phyloP scores from a whole-genome alignment of 2,113 vertebrate species.

The Bombycilla garrulus region DNA sequence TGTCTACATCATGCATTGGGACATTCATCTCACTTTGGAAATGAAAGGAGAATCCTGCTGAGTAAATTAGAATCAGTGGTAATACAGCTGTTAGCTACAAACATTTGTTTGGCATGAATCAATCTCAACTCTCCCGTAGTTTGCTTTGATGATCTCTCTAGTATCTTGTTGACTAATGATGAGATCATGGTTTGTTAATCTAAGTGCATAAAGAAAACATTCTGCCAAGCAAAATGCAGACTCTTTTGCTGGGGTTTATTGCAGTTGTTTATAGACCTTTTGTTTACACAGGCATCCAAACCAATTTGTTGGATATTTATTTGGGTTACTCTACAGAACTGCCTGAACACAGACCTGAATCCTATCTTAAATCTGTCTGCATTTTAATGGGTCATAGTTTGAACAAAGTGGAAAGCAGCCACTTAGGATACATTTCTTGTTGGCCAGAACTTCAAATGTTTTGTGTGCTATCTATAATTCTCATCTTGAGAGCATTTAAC shows the following conservation, averaged over 20 bases:
- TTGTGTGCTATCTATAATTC: conserved; percentile 2
- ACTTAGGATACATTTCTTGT: conserved; percentile 50
- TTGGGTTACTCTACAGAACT: conserved; percentile 51
- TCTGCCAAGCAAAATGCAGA: conserved; percentile 67
- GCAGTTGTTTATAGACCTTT: conserved; percentile 71
- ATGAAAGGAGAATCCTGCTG: conserved; percentile 73
- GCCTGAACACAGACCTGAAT: conserved; percentile 42
- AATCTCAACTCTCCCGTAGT: conserved; percentile 72
- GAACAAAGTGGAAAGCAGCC: conserved; percentile 59
- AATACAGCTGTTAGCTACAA: conserved; percentile 78
- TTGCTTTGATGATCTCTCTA: conserved; percentile 83
- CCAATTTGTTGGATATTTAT: conserved; percentile 72
- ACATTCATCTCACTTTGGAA: conserved; percentile 69
- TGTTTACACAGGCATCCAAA: conserved; percentile 66
- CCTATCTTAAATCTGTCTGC: conserved; percentile 62
- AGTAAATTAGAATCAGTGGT: conserved; percentile 72
- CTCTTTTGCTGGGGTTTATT: conserved; percentile 48
- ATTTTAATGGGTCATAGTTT: conserved; percentile 42
- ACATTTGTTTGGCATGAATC: conserved; percentile 78
- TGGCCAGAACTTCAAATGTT: conserved; percentile 48
- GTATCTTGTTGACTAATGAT: conserved; percentile 81
- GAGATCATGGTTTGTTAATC: conserved; percentile 81
- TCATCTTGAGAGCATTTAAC: conserved; percentile 18
- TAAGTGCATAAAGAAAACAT: conserved; percentile 77
- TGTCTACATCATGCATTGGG: conserved; percentile 28